These are phyloP conservation scores for Xestia sexstrigata DNA, from an alignment of 2,888 invertebrate species.

Conservation along the genomic window DNA sequence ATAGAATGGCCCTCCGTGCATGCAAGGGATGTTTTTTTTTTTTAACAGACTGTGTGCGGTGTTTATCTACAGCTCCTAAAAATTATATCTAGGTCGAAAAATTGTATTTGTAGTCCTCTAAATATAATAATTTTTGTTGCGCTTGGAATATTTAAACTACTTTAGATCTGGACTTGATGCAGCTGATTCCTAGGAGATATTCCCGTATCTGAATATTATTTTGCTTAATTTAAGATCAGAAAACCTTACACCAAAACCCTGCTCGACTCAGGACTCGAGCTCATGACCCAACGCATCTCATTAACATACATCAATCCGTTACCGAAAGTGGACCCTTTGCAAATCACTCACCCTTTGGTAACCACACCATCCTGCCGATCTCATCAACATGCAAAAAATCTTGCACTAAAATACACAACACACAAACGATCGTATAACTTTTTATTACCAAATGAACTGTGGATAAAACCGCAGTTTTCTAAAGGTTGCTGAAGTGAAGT, in stretches of 20 bases:
- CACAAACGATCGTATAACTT: slow-evolving; percentile 17
- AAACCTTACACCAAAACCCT: background rate
- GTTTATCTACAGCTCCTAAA: background rate
- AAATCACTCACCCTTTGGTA: slow-evolving; percentile 10
- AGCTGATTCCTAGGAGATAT: background rate
- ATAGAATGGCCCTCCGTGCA: no score
- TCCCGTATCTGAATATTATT: background rate
- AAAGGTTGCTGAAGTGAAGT: slow-evolving; percentile 37
- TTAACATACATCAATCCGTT: slow-evolving; percentile 28
- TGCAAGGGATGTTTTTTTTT: no score
- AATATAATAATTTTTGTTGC: no score
- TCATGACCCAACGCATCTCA: slow-evolving; percentile 21
- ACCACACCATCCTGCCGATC: background rate
- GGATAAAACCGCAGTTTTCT: slow-evolving; percentile 45
- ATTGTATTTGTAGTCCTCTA: no score
- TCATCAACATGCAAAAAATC: slow-evolving; percentile 27
- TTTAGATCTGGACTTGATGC: background rate
- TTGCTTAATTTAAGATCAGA: background rate
- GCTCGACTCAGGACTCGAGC: background rate
- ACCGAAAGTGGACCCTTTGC: slow-evolving; percentile 6
- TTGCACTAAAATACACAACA: slow-evolving; percentile 2
- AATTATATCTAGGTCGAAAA: no score
- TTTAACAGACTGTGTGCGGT: background rate
- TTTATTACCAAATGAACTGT: slow-evolving; percentile 38
- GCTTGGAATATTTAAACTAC: background rate